A percentile compares a stretch with the other conserved stretches of the same genome.
These are phyloP conservation scores for Episyrphus balteatus DNA, from an alignment of 1,140 invertebrate species.

Conservation along the genomic window DNA sequence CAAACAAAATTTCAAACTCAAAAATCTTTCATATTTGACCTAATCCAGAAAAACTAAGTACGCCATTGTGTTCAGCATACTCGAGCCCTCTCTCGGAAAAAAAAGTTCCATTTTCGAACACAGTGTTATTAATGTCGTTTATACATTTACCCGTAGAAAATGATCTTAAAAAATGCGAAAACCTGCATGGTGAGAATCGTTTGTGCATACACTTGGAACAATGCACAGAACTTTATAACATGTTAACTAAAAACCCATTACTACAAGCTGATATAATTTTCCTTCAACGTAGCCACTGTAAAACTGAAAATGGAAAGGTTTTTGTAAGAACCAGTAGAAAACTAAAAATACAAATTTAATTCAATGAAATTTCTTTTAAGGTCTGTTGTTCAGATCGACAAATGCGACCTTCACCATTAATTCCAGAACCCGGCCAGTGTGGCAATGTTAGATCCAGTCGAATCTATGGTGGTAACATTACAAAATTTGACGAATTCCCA, in stretches of 20 bases:
- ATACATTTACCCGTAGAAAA: too few species aligned
- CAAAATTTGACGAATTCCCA: conserved; percentile 49
- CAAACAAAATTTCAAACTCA: too few species aligned
- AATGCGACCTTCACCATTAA: conserved; percentile 3
- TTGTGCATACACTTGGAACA: conserved; percentile 31
- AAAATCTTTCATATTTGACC: too few species aligned
- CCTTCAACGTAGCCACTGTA: conserved; percentile 31
- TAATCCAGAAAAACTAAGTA: too few species aligned
- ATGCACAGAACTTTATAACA: conserved; percentile 26
- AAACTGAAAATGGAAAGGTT: conserved; percentile 28
- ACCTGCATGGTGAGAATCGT: conserved; percentile 28
- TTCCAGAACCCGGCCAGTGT: conserved; percentile 34
- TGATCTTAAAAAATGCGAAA: conserved; percentile 31
- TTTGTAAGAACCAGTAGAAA: conserved; percentile 10
- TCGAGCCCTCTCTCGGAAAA: too few species aligned
- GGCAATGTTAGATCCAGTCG: conserved; percentile 40
- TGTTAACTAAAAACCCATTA: conserved; percentile 22
- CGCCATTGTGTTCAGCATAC: too few species aligned
- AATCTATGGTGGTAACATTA: conserved; percentile 51
- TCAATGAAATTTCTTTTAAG: conserved; percentile 4
- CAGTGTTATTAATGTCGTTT: too few species aligned
- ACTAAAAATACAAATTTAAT: neutral
- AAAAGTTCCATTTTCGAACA: too few species aligned
- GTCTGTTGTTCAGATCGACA: conserved; percentile 27
- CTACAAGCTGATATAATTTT: conserved; percentile 21